These are phyloP conservation scores for Parthenolecanium corni DNA, from an alignment of 2,888 invertebrate genomes.

Conservation along the genomic window DNA sequence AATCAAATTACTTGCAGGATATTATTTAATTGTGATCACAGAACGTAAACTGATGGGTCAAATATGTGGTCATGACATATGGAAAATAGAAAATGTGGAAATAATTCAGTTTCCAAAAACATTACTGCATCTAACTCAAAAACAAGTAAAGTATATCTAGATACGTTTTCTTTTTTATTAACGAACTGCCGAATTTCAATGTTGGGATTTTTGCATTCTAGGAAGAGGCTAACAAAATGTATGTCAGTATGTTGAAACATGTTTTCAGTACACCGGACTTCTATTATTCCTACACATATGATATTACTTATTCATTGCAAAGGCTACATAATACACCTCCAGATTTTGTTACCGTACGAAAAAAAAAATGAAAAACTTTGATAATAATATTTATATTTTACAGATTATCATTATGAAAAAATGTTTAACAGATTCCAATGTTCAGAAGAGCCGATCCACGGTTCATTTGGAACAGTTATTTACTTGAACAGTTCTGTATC, in stretches of 20 bases:
- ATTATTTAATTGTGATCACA: constrained; percentile 80
- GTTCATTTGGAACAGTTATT: constrained; percentile 86
- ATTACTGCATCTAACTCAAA: constrained; percentile 67
- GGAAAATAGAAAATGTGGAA: constrained; percentile 65
- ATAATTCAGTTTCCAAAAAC: constrained; percentile 77
- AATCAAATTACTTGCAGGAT: constrained; percentile 69
- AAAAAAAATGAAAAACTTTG: constrained; percentile 2
- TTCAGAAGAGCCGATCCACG: constrained; percentile 69
- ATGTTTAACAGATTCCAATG: constrained; percentile 51
- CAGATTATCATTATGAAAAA: neutral
- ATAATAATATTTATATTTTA: constrained; percentile 34
- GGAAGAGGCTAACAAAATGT: constrained; percentile 69
- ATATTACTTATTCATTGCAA: constrained; percentile 85
- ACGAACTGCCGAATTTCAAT: neutral
- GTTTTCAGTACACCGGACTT: constrained; percentile 73
- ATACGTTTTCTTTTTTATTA: neutral
- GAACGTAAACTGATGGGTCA: constrained; percentile 70
- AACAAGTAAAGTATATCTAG: constrained; percentile 48
- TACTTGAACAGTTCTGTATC: constrained; percentile 60
- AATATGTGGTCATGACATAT: constrained; percentile 66
- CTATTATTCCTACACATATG: constrained; percentile 90
- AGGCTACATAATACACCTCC: constrained; percentile 70
- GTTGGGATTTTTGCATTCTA: constrained; percentile 37
- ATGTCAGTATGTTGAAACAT: constrained; percentile 71
- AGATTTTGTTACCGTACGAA: constrained; percentile 58